These are phyloP conservation scores for Protobothrops mucrosquamatus DNA, from an alignment of 2,113 vertebrate genomes.

Conservation along the genomic window DNA sequence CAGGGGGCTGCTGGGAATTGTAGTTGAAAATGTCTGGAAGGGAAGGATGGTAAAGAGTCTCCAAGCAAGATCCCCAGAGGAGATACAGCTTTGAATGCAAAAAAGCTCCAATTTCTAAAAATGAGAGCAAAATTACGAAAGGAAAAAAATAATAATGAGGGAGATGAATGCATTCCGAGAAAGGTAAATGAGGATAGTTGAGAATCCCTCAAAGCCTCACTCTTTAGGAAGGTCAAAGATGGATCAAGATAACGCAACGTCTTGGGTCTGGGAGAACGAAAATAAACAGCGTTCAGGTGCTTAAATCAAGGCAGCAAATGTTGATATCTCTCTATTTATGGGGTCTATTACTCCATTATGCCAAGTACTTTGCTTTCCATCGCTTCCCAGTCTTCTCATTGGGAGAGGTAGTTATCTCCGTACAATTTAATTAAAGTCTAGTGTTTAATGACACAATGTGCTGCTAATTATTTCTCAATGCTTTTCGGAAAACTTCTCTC, in stretches of 20 bases:
- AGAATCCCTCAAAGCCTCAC: neutral
- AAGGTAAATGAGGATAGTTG: neutral
- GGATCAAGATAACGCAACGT: conserved; percentile 35
- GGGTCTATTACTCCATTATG: conserved; percentile 60
- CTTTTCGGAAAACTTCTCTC: conserved; percentile 51
- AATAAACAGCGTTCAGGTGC: conserved; percentile 49
- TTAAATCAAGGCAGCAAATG: conserved; percentile 46
- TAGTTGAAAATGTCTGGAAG: neutral
- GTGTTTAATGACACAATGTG: conserved; percentile 73
- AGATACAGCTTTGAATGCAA: neutral
- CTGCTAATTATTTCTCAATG: conserved; percentile 69
- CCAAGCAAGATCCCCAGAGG: neutral
- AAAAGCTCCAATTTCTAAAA: neutral
- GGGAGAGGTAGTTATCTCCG: conserved; percentile 69
- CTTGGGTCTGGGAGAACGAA: conserved; percentile 29
- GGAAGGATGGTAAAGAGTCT: neutral
- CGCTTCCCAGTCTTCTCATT: conserved; percentile 54
- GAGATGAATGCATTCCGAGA: neutral
- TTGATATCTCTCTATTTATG: conserved; percentile 34
- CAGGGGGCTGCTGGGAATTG: neutral
- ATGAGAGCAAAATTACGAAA: neutral
- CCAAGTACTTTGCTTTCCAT: conserved; percentile 39
- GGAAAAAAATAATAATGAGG: neutral
- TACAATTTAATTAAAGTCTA: conserved; percentile 77
- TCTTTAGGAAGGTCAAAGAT: conserved; percentile 34